Evolutionary conservation across 1,140 invertebrate species (phyloP).

Genomic region (Melitaea cinxia): DNA sequence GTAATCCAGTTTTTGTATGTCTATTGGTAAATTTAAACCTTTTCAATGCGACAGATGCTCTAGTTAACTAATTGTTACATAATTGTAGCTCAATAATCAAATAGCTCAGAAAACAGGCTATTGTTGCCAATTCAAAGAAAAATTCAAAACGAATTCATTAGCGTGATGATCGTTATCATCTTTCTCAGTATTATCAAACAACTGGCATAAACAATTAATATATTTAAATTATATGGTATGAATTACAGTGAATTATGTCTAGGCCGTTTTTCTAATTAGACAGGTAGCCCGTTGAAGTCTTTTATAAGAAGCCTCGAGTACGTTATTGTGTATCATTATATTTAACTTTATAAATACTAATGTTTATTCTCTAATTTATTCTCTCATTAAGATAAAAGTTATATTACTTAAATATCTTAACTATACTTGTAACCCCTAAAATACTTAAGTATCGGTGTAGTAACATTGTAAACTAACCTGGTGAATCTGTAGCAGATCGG

Average conservation of each 20-base stretch:
- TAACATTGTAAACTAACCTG: constrained; percentile 46
- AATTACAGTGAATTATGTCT: constrained; percentile 29
- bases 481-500: constrained; percentile 70
- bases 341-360: neutral
- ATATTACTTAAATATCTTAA: too few relatives aligned
- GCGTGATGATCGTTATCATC: constrained; percentile 23
- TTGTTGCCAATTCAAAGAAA: constrained; percentile 1
- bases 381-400: too few relatives aligned
- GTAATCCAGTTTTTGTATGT: too few relatives aligned
- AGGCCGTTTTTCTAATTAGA: constrained; percentile 28
- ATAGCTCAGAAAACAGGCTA: constrained; percentile 8
- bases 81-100: constrained; percentile 3
- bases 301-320: constrained; percentile 45
- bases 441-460: too few relatives aligned
- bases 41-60: neutral
- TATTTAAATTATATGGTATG: constrained; percentile 22
- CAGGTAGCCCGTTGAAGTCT: constrained; percentile 54
- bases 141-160: constrained; percentile 9
- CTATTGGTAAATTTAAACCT: too few relatives aligned
- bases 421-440: too few relatives aligned
- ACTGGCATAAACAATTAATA: constrained; percentile 3
- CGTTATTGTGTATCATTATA: neutral
- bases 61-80: constrained; percentile 10
- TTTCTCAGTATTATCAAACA: constrained; percentile 15
- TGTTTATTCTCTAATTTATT: too few relatives aligned